Percentiles rank a stretch among this genome's conserved stretches.
phyloP scores from a whole-genome alignment of 64 coral and sea anemone genomes.

The Montipora foliosa region DNA sequence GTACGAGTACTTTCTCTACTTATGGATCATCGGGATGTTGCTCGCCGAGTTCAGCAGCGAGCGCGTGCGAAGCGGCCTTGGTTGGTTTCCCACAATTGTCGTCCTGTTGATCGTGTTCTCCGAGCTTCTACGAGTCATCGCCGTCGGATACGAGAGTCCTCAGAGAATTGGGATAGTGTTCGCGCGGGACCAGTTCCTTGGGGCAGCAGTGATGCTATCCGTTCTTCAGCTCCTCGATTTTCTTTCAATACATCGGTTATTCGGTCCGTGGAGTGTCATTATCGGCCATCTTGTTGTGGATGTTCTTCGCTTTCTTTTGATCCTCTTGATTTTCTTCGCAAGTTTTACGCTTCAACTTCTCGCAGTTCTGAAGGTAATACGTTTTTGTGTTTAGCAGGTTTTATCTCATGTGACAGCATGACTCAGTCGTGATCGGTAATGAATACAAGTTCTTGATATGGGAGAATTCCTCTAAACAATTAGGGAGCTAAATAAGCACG shows the following conservation, averaged over 20 bases:
- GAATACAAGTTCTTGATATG: too few species aligned
- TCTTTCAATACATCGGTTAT: slow-evolving; percentile 92
- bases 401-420: too few species aligned
- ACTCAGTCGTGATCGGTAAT: too few species aligned
- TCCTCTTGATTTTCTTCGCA: slow-evolving; percentile 83
- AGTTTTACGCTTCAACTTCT: slow-evolving; percentile 89
- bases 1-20: slow-evolving; percentile 84
- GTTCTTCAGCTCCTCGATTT: slow-evolving; percentile 90
- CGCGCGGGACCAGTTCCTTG: slow-evolving; percentile 84
- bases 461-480: too few species aligned
- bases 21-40: slow-evolving; percentile 90
- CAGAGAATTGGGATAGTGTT: slow-evolving; percentile 62
- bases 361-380: slow-evolving; percentile 67
- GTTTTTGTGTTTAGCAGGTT: not conserved
- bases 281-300: slow-evolving; percentile 95
- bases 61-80: slow-evolving; percentile 70
- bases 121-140: slow-evolving; percentile 53
- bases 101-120: slow-evolving; percentile 47
- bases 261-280: slow-evolving; percentile 98
- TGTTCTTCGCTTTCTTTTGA: slow-evolving; percentile 85
- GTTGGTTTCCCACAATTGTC: slow-evolving; percentile 82
- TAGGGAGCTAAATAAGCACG: not conserved
- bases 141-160: slow-evolving; percentile 4
- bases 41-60: slow-evolving; percentile 80
- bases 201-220: slow-evolving; percentile 72